Evolutionary conservation across 1,140 invertebrate species (phyloP).

Genomic region (Branchinecta lindahli): DNA sequence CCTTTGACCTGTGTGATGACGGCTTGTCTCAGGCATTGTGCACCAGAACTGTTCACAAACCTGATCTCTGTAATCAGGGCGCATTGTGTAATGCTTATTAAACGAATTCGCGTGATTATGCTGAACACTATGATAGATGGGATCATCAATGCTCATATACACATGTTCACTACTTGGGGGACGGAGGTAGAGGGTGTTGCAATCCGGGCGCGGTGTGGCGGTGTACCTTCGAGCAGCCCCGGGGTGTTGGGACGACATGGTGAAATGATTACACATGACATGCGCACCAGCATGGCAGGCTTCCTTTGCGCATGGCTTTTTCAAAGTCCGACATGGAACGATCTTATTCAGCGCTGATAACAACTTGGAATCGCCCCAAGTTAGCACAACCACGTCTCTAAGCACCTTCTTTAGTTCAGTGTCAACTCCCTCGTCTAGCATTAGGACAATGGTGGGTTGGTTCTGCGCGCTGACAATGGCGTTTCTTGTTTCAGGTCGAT

Average conservation of each 20-base stretch:
- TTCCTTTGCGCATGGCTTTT: neutral
- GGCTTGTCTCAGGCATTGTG: neutral
- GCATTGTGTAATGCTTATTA: constrained; percentile 9
- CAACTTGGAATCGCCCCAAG: neutral
- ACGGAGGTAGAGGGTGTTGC: neutral
- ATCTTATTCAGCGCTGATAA: neutral
- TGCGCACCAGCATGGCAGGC: neutral
- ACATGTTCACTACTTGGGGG: neutral
- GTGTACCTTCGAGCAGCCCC: neutral
- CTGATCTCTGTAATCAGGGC: constrained; percentile 6
- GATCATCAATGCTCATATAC: constrained; percentile 8
- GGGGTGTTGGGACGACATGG: neutral
- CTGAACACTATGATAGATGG: neutral
- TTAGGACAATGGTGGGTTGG: constrained; percentile 4
- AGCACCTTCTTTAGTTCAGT: constrained; percentile 12
- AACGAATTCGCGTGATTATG: neutral
- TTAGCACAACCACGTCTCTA: constrained; percentile 9
- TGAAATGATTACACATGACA: neutral
- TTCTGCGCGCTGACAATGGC: constrained; percentile 35
- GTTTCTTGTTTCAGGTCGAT: constrained; percentile 61
- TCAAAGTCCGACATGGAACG: neutral
- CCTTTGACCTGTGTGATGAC: neutral
- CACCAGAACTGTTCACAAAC: constrained; percentile 8
- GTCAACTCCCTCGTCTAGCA: constrained; percentile 14
- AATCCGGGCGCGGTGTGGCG: neutral